Percentiles rank a stretch among this genome's conserved stretches.
phyloP scores from a whole-genome alignment of 1,140 invertebrate genomes.

The Drosophila novamexicana region DNA sequence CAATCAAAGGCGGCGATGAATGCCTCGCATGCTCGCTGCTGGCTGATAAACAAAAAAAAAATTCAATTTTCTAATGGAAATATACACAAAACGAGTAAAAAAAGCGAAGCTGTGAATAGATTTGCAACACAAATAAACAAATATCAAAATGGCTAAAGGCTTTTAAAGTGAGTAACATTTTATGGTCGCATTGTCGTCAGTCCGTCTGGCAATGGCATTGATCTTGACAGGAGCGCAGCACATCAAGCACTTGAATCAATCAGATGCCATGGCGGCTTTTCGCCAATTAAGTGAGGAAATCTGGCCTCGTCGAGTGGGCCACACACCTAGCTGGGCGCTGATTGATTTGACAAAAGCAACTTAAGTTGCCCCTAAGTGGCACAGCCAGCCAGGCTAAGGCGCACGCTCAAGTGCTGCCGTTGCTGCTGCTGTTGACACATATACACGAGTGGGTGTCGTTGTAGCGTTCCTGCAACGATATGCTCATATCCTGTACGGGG shows the following conservation, averaged over 20 bases:
- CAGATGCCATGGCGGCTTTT: slow-evolving; percentile 40
- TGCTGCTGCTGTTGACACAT: slow-evolving; percentile 60
- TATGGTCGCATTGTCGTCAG: slow-evolving; percentile 26
- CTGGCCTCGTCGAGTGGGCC: slow-evolving; percentile 66
- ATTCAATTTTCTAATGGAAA: slow-evolving; percentile 68
- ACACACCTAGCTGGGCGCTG: slow-evolving; percentile 44
- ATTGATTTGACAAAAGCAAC: slow-evolving; percentile 61
- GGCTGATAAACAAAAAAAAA: slow-evolving; percentile 43
- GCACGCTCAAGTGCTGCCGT: slow-evolving; percentile 58
- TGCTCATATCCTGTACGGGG: slow-evolving; percentile 66
- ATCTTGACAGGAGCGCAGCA: slow-evolving; percentile 11
- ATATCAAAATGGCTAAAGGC: slow-evolving; percentile 4
- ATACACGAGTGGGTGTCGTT: slow-evolving; percentile 62
- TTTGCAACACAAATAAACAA: slow-evolving; percentile 79
- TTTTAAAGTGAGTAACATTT: slow-evolving; percentile 18
- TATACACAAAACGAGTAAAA: slow-evolving; percentile 28
- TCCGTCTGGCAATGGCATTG: slow-evolving; percentile 27
- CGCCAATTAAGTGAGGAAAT: slow-evolving; percentile 79
- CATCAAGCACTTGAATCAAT: slow-evolving; percentile 60
- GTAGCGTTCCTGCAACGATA: slow-evolving; percentile 5
- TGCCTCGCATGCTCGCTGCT: neutral
- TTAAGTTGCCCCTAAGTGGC: slow-evolving; percentile 73
- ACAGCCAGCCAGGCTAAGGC: slow-evolving; percentile 37
- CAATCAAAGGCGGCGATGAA: slow-evolving; percentile 39
- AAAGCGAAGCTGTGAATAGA: slow-evolving; percentile 66